Percentiles rank a stretch among this genome's conserved stretches.
Conservation (phyloP, 2,888 invertebrate genomes). For the Drosophila peninsularis region DNA sequence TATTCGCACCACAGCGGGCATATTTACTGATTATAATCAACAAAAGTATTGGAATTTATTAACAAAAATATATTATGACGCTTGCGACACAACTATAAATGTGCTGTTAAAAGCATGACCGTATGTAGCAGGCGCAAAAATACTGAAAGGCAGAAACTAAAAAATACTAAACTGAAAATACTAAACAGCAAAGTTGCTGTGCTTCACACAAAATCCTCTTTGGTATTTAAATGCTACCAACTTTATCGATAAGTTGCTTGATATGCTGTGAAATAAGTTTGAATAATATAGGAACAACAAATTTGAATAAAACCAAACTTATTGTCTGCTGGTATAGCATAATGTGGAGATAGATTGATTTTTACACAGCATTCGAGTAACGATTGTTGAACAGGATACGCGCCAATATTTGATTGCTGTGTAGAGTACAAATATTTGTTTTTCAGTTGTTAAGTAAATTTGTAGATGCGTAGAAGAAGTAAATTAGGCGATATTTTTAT, state of each 20-base stretch:
- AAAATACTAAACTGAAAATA: constrained; percentile 5
- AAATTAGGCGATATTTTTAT: too few relatives aligned
- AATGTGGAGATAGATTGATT: too few relatives aligned
- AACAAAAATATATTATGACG: constrained; percentile 14
- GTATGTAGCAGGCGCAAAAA: background rate
- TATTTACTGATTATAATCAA: constrained; percentile 48
- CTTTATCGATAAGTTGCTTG: background rate
- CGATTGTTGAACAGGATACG: too few relatives aligned
- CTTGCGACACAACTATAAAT: constrained; percentile 21
- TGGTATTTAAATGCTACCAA: background rate
- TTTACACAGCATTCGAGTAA: too few relatives aligned
- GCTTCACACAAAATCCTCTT: background rate
- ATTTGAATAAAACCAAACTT: too few relatives aligned
- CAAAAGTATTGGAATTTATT: constrained; percentile 38
- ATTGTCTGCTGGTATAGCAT: too few relatives aligned
- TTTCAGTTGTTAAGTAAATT: background rate
- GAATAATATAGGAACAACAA: too few relatives aligned
- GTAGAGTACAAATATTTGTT: background rate
- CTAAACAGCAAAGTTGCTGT: too few relatives aligned
- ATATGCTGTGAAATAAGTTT: too few relatives aligned
- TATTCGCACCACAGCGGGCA: constrained; percentile 88
- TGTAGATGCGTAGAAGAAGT: too few relatives aligned
- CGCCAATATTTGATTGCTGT: background rate
- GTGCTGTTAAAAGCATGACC: constrained; percentile 25
- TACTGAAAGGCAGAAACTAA: background rate